Base-by-base conservation (phyloP, 2,113 vertebrate genomes). In the Podarcis muralis region DNA sequence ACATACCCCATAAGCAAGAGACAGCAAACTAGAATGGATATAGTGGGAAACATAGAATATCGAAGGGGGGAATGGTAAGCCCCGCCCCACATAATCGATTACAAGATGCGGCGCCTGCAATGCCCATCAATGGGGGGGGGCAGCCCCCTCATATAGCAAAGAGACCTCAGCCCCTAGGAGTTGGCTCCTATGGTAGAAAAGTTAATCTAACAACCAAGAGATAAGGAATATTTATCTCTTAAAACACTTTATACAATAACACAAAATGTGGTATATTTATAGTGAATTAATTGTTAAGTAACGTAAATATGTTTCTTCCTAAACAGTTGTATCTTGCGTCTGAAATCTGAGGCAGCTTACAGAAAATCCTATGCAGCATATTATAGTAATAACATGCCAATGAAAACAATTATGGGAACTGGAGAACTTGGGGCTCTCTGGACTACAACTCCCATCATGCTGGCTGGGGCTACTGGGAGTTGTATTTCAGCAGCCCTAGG, bases 11-110 rank as follows among this genome's bases (percentile, higher is more conserved):
- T 83, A n/a, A 94, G 86, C 87, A 72, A 92, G 81, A 88, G 77
- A 90, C 30, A 76, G 62, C 75, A 91, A 92, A 78, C 81, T 72
- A 91, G 81, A 91, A 91, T 27, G 90, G 48, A 93, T 91, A 72
- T 59, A 86, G 90, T 88, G 91, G 90, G 87, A 91, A 74, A 92
- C 48, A 48, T 48, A 48, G 48, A 48, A 48, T 48, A 48, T 48
- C 12, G 48, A 48, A 48, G 48, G 9, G 48, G 48, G 43, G 48
- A 9, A 48, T 48, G 48, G 9, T 48, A 11, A 48, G 48, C 48
- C 11, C 48, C 48, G 9, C 48, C 48, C 48, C 48, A 48, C 48
- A 48, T 48, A 48, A 48, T 48, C 48, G 0, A 48, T 48, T 11
- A 48, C 48, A 48, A 48, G 48, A 48, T 48, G 9, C 9, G 2